Evolutionary conservation across 1,140 invertebrate species (phyloP).

Genomic region (Radopholus similis): DNA sequence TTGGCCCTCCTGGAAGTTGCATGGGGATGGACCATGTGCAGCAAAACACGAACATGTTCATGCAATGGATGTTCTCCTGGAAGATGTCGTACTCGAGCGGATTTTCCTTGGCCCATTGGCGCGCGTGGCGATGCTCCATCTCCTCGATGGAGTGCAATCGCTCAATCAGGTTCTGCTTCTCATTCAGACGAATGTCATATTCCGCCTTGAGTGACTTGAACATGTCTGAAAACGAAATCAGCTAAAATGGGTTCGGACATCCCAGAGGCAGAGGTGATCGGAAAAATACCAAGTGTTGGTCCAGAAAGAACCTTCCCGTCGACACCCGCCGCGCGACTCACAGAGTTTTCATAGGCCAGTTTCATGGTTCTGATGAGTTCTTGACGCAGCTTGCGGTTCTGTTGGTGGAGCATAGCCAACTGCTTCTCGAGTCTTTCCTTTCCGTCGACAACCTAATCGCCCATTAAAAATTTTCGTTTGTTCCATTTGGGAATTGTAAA

Average conservation of each 20-base stretch:
- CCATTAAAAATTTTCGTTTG: not conserved
- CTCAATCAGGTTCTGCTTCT: not conserved
- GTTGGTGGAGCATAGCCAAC: slow-evolving; percentile 3
- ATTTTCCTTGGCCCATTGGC: not conserved
- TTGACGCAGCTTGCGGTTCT: not conserved
- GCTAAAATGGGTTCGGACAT: too few species aligned
- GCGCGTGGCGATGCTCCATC: not conserved
- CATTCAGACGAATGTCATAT: not conserved
- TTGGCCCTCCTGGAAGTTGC: slow-evolving; percentile 12
- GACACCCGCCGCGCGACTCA: not conserved
- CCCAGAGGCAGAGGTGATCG: too few species aligned
- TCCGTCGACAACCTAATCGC: slow-evolving; percentile 22
- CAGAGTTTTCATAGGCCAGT: slow-evolving; percentile 8
- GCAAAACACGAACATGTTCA: slow-evolving; percentile 4
- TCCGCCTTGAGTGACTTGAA: not conserved
- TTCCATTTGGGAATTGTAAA: not conserved
- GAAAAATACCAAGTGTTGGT: slow-evolving; percentile 19
- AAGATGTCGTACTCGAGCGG: slow-evolving; percentile 9
- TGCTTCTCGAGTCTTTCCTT: slow-evolving; percentile 14
- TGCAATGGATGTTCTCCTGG: slow-evolving; percentile 1
- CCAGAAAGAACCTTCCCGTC: slow-evolving; percentile 13
- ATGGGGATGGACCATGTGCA: not conserved
- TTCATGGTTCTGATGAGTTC: slow-evolving; percentile 2
- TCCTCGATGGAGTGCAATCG: slow-evolving; percentile 1
- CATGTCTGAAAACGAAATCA: not conserved